These are phyloP conservation scores for Lasiurus borealis DNA, from an alignment of 2,113 vertebrate genomes.

Conservation along the genomic window DNA sequence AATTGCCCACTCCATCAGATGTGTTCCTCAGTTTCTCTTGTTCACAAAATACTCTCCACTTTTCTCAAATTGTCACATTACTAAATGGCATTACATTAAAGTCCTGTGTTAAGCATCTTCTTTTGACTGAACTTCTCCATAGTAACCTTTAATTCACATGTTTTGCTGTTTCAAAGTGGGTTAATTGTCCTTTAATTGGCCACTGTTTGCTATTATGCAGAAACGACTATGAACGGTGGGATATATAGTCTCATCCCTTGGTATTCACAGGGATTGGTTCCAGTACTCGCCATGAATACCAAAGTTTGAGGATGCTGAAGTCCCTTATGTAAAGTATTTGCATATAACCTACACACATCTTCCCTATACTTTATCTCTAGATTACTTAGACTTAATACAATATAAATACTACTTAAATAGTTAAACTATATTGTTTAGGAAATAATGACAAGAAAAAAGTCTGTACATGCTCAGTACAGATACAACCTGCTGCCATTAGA, in stretches of 20 bases:
- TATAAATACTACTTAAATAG: not conserved
- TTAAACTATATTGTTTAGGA: not conserved
- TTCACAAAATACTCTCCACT: slow-evolving; percentile 23
- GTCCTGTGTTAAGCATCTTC: slow-evolving; percentile 82
- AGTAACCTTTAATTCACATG: slow-evolving; percentile 74
- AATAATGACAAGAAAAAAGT: not conserved
- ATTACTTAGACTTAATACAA: not conserved
- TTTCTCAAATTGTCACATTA: slow-evolving; percentile 71
- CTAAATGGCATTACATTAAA: slow-evolving; percentile 84
- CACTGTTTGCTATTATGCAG: not conserved
- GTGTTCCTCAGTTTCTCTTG: slow-evolving; percentile 55
- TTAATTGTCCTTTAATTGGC: slow-evolving; percentile 11
- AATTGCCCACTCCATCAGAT: slow-evolving; percentile 37
- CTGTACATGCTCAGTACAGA: not conserved
- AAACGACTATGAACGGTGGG: not conserved
- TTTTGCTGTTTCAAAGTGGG: slow-evolving; percentile 56
- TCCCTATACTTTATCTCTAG: not conserved
- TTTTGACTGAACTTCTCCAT: slow-evolving; percentile 83
- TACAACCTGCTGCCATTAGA: not conserved
- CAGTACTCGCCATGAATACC: not conserved
- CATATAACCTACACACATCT: not conserved
- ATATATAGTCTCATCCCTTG: not conserved
- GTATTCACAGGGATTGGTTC: not conserved
- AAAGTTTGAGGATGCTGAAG: not conserved
- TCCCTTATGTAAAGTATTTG: not conserved